Conservation (phyloP, 2,113 vertebrate genomes). For the Butorides virescens region DNA sequence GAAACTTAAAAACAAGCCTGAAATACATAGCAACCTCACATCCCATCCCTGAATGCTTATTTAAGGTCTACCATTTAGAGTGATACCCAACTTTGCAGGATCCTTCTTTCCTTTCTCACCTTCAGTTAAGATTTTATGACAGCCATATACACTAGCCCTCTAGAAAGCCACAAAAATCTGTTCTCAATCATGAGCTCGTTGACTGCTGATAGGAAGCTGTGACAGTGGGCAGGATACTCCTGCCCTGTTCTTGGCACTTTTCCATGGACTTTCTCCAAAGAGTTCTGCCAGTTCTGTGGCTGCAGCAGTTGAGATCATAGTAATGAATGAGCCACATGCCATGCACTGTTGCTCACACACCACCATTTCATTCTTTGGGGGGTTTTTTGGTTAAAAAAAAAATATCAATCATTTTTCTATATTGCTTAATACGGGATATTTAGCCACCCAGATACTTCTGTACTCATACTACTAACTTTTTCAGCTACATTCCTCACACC, state of each 20-base stretch:
- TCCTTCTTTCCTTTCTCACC: not conserved
- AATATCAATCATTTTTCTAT: not conserved
- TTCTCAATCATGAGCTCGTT: not conserved
- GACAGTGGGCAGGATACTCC: not conserved
- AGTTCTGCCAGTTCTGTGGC: not conserved
- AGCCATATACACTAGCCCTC: not conserved
- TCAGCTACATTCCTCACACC: not conserved
- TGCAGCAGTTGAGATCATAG: not conserved
- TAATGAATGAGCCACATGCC: not conserved
- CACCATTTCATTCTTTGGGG: not conserved
- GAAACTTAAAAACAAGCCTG: not conserved
- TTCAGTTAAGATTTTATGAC: not conserved
- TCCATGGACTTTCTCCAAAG: not conserved
- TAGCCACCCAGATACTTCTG: not conserved
- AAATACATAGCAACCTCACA: not conserved
- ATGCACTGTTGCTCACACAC: fast-evolving
- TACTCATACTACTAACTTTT: not conserved
- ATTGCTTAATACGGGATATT: not conserved
- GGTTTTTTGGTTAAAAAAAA: not conserved
- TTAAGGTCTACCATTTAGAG: not conserved
- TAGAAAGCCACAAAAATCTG: not conserved
- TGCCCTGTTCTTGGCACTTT: not conserved
- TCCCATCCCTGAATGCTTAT: not conserved
- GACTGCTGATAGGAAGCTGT: not conserved
- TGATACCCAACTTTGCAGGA: not conserved